A percentile compares a stretch with the other conserved stretches of the same genome.
Conservation (phyloP, 2,113 vertebrate species). For the Cochlearius cochlearius region DNA sequence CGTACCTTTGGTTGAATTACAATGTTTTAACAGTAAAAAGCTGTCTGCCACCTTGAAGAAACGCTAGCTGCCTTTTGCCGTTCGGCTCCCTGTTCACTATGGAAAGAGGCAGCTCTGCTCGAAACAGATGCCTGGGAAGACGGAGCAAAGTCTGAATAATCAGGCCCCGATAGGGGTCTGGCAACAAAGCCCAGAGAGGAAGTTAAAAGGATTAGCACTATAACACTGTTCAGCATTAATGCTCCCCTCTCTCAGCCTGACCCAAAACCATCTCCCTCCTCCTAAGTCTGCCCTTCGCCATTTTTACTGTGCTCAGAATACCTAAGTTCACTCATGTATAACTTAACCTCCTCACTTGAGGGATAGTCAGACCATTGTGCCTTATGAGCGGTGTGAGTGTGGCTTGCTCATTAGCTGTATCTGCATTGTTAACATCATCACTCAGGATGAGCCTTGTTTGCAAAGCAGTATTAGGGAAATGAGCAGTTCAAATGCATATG, state of each 20-base stretch:
- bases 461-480: constrained; percentile 2
- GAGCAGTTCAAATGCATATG: neutral
- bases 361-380: neutral
- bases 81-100: neutral
- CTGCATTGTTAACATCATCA: neutral
- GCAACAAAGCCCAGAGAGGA: constrained; percentile 14
- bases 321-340: neutral
- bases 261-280: neutral
- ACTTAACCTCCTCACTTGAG: neutral
- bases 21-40: constrained; percentile 9
- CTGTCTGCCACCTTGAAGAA: neutral
- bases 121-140: neutral
- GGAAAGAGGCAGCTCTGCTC: neutral
- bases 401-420: neutral
- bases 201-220: constrained; percentile 43
- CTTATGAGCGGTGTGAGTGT: neutral
- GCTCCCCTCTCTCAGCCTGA: neutral
- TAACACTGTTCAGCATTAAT: neutral
- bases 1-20: neutral
- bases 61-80: neutral
- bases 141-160: neutral
- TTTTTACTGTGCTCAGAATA: neutral
- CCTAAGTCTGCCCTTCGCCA: neutral
- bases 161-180: neutral
- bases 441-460: neutral